Evolutionary conservation across 1,140 invertebrate species (phyloP).

Genomic region (Lepidurus couesii): DNA sequence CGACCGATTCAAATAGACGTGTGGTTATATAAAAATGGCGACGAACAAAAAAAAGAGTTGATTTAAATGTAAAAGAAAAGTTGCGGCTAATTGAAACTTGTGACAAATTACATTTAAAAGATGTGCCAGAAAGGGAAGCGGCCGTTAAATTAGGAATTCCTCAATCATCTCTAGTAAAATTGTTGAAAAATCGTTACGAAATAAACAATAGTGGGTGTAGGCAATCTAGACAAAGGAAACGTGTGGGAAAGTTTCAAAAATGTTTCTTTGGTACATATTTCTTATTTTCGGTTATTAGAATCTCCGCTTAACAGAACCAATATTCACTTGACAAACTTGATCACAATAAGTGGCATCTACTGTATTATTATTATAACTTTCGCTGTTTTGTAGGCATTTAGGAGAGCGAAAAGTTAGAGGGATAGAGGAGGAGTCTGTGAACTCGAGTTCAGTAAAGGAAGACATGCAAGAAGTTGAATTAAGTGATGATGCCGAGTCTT

Average conservation of each 20-base stretch:
- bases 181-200: no score
- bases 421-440: slow-evolving; percentile 42
- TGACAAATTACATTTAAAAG: neutral
- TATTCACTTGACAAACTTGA: no score
- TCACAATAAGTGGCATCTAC: no score
- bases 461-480: slow-evolving; percentile 37
- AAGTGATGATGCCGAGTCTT: slow-evolving; percentile 45
- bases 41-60: no score
- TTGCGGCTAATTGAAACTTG: neutral
- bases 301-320: no score
- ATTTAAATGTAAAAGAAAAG: no score
- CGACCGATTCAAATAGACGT: no score
- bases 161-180: no score
- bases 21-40: neutral
- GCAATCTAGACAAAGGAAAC: neutral
- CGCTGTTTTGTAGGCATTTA: slow-evolving; percentile 39
- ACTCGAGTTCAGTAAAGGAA: neutral
- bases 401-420: slow-evolving; percentile 45
- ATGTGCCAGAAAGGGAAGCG: no score
- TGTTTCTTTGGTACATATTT: neutral
- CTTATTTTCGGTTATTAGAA: no score
- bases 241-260: neutral
- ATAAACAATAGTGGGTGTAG: no score
- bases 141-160: no score
- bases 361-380: neutral